phyloP scores from a whole-genome alignment of 2,888 invertebrate genomes.

The Drosophila basisetae region DNA sequence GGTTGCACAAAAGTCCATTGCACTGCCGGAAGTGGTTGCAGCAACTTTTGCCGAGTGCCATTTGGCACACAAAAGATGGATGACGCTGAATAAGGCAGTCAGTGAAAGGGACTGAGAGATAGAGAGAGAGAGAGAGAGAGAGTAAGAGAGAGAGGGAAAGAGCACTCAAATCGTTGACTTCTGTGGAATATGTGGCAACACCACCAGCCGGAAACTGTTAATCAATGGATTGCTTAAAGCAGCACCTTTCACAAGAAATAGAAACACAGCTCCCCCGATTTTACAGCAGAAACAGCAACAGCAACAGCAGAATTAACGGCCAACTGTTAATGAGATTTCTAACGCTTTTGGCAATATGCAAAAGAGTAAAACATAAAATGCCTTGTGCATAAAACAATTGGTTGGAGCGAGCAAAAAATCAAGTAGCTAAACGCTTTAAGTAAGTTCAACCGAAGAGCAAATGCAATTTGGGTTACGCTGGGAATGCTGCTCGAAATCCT shows the following conservation, averaged over 20 bases:
- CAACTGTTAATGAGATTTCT: constrained; percentile 37
- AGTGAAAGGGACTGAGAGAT: neutral
- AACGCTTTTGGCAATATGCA: constrained; percentile 30
- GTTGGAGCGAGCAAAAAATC: neutral
- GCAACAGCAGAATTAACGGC: neutral
- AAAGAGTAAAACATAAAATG: constrained; percentile 4
- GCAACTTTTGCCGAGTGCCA: constrained; percentile 71
- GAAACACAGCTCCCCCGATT: neutral
- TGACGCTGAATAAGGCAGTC: constrained; percentile 41
- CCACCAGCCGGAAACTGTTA: constrained; percentile 29
- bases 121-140: neutral
- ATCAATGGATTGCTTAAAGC: constrained; percentile 50
- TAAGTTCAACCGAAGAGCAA: neutral
- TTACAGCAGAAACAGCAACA: neutral
- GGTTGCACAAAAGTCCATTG: constrained; percentile 63
- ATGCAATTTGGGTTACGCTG: neutral
- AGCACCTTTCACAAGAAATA: constrained; percentile 18
- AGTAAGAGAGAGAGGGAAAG: neutral
- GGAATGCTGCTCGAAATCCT: neutral
- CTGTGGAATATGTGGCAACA: constrained; percentile 36
- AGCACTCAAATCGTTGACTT: constrained; percentile 19
- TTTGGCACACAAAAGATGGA: constrained; percentile 66
- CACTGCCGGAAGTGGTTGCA: constrained; percentile 67
- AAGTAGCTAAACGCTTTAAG: constrained; percentile 9
- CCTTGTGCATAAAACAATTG: constrained; percentile 4